phyloP scores from a whole-genome alignment of 2,113 vertebrate species.

The Tupaia chinensis region DNA sequence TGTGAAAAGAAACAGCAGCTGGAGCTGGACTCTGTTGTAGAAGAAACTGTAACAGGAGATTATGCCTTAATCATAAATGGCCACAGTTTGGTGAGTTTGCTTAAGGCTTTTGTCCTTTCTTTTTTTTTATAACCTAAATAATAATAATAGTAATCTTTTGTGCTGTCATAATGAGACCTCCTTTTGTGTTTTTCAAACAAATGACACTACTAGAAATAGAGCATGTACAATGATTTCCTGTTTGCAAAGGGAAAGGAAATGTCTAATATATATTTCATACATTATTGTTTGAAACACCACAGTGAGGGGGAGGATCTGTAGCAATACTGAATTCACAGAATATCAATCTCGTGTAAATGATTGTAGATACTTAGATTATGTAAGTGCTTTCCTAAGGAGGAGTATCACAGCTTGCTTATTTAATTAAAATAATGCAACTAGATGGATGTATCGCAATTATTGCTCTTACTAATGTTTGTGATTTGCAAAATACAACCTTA shows the following conservation, averaged over 20 bases:
- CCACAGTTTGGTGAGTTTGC: slow-evolving; percentile 89
- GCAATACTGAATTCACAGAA: slow-evolving; percentile 46
- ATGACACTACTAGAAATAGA: slow-evolving; percentile 44
- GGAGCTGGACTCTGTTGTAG: slow-evolving; percentile 84
- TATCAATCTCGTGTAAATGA: slow-evolving; percentile 56
- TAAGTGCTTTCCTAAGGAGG: slow-evolving; percentile 73
- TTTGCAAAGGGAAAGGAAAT: slow-evolving; percentile 69
- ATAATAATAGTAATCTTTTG: slow-evolving; percentile 9
- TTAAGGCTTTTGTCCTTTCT: slow-evolving; percentile 70
- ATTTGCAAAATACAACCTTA: slow-evolving; percentile 77
- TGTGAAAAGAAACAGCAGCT: slow-evolving; percentile 79
- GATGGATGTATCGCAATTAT: slow-evolving; percentile 55
- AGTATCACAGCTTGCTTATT: slow-evolving; percentile 73
- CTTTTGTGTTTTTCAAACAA: slow-evolving; percentile 67
- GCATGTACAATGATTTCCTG: slow-evolving; percentile 53
- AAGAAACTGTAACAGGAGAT: slow-evolving; percentile 87
- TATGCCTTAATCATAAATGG: slow-evolving; percentile 90
- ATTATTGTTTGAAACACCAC: slow-evolving; percentile 53
- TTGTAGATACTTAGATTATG: slow-evolving; percentile 51
- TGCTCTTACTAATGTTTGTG: slow-evolving; percentile 74
- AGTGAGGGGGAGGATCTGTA: neutral
- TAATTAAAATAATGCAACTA: slow-evolving; percentile 81
- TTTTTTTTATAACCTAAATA: slow-evolving; percentile 56
- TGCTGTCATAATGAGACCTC: slow-evolving; percentile 57
- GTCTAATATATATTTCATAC: slow-evolving; percentile 67